Evolutionary conservation across 2,888 invertebrate genomes (phyloP).

Genomic region (Drosophila formosana): DNA sequence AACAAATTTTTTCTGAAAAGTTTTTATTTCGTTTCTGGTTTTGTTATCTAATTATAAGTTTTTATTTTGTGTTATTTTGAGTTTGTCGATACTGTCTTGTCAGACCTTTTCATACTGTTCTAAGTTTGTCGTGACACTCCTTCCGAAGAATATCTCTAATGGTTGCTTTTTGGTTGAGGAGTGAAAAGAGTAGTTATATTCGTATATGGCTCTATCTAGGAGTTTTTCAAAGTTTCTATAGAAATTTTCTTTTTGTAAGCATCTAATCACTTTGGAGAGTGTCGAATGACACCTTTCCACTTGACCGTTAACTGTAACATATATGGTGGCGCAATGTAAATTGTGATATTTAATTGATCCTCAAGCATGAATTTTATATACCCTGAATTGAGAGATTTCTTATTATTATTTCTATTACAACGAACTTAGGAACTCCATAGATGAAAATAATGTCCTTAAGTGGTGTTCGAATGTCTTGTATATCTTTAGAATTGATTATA

Average conservation of each 20-base stretch:
- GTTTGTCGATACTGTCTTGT: too few species aligned
- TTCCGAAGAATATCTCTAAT: too few species aligned
- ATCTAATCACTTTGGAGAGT: not conserved
- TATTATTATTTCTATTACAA: conserved; percentile 4
- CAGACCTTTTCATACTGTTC: not conserved
- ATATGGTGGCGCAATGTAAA: not conserved
- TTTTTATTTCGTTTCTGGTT: not conserved
- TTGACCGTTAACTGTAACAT: not conserved
- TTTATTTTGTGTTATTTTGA: too few species aligned
- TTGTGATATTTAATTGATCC: not conserved
- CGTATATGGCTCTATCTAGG: not conserved
- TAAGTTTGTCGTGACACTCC: too few species aligned
- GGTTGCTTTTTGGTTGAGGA: too few species aligned
- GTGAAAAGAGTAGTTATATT: too few species aligned
- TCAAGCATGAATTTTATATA: not conserved
- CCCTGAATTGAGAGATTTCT: conserved; percentile 1
- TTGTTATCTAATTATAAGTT: too few species aligned
- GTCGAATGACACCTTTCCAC: not conserved
- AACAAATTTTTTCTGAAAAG: not conserved
- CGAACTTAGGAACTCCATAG: conserved; percentile 1
- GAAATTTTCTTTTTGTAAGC: not conserved
- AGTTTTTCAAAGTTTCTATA: not conserved
- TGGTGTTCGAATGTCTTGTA: conserved; percentile 9
- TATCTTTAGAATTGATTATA: conserved; percentile 6
- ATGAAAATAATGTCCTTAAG: not conserved